phyloP scores from a whole-genome alignment of 2,797 vertebrate genomes.

The Anguilla marmorata region DNA sequence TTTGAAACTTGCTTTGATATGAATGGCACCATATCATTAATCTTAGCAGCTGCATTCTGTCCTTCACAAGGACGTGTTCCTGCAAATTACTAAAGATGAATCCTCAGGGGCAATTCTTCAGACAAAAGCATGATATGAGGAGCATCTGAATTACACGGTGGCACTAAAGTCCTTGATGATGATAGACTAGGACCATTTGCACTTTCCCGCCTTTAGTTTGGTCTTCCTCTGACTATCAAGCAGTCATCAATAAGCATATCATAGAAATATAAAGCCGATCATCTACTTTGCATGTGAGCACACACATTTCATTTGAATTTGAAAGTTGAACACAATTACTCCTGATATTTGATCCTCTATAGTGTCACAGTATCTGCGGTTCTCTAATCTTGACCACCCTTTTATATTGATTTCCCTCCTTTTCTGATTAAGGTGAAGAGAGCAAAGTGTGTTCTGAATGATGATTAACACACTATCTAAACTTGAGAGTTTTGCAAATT shows the following conservation, averaged over 20 bases:
- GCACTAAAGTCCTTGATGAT: background rate
- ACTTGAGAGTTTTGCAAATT: background rate
- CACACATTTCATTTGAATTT: background rate
- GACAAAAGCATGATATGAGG: background rate
- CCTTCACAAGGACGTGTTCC: background rate
- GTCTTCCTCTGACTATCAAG: background rate
- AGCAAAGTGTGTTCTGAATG: background rate
- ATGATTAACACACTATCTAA: background rate
- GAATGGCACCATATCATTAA: constrained; percentile 1
- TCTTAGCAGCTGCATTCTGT: background rate
- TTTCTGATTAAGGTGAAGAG: background rate
- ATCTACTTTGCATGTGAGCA: background rate
- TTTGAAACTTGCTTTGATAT: background rate
- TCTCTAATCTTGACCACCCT: background rate
- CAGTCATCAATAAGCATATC: background rate
- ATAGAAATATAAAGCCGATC: background rate
- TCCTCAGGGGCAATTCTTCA: background rate
- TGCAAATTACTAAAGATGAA: background rate
- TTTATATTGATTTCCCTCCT: background rate
- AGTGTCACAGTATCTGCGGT: background rate
- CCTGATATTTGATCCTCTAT: background rate
- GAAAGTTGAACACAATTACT: background rate
- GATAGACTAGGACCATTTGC: background rate
- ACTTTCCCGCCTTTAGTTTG: background rate
- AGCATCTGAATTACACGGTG: background rate